Evolutionary conservation across 2,888 invertebrate species (phyloP).

Genomic region (Pachymerium ferrugineum): DNA sequence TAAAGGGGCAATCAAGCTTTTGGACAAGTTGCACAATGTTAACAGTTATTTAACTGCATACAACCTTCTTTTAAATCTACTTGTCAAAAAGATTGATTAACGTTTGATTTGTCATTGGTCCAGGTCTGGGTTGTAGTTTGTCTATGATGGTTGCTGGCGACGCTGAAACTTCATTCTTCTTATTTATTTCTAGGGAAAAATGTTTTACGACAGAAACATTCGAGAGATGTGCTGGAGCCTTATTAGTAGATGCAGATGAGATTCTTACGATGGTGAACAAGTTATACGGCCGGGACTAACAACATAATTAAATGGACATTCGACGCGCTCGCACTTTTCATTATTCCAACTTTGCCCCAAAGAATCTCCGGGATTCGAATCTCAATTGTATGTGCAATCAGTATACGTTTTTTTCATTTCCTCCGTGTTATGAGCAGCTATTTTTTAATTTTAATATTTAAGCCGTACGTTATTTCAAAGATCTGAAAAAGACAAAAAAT

Average conservation of each 20-base stretch:
- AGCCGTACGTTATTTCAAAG: too few species aligned
- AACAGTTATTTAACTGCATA: neutral
- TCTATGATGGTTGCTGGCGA: too few species aligned
- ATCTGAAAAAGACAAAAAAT: slow-evolving; percentile 9
- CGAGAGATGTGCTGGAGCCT: slow-evolving; percentile 33
- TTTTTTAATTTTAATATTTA: too few species aligned
- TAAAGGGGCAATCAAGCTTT: too few species aligned
- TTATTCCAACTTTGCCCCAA: neutral
- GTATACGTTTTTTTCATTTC: slow-evolving; percentile 15
- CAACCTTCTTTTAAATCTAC: neutral
- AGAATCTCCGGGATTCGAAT: neutral
- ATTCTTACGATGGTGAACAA: neutral
- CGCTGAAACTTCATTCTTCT: neutral
- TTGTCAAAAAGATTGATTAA: too few species aligned
- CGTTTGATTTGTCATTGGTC: too few species aligned
- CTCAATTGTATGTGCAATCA: neutral
- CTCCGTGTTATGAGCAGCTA: neutral
- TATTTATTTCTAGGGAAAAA: slow-evolving; percentile 28
- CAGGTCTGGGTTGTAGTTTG: too few species aligned
- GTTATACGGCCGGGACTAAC: slow-evolving; percentile 27
- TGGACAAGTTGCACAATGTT: too few species aligned
- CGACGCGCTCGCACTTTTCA: neutral
- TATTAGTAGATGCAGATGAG: slow-evolving; percentile 28
- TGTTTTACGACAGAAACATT: slow-evolving; percentile 35
- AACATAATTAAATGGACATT: neutral